Percentiles rank a stretch among this genome's conserved stretches.
Conservation (phyloP, 2,888 invertebrate genomes). For the Oscheius sp. region DNA sequence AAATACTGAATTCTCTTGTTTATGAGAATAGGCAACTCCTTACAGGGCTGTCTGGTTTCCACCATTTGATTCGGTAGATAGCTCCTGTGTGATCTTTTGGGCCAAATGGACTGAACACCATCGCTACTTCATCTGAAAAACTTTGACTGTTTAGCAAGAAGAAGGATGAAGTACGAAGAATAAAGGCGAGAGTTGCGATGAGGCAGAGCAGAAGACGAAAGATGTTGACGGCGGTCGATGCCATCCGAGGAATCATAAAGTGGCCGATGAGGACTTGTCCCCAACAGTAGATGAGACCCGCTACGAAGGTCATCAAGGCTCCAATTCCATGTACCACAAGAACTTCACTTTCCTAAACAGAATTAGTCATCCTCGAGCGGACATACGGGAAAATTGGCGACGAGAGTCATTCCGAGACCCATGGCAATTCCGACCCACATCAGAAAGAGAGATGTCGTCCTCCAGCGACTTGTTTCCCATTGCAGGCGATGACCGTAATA, state of each 20-base stretch:
- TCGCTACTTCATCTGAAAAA: slow-evolving; percentile 20
- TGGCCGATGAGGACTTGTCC: slow-evolving; percentile 34
- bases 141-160: not conserved
- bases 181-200: slow-evolving; percentile 16
- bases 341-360: slow-evolving; percentile 28
- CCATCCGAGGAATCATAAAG: slow-evolving; percentile 35
- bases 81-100: not conserved
- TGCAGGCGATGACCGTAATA: slow-evolving; percentile 58
- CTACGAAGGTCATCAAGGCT: slow-evolving; percentile 17
- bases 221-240: slow-evolving; percentile 1
- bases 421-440: slow-evolving; percentile 17
- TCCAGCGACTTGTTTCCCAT: slow-evolving; percentile 43
- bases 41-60: not conserved
- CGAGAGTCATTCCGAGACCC: slow-evolving; percentile 31
- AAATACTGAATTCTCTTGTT: not conserved
- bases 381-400: slow-evolving; percentile 38
- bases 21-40: not conserved
- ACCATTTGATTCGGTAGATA: not conserved
- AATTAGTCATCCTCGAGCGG: not conserved
- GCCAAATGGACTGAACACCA: slow-evolving; percentile 13
- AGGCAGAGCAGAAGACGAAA: slow-evolving; percentile 16
- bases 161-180: slow-evolving; percentile 27
- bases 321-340: slow-evolving; percentile 19
- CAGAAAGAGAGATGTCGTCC: slow-evolving; percentile 9
- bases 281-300: slow-evolving; percentile 28